A percentile compares a stretch with the other conserved stretches of the same genome.
Conservation (phyloP, 2,888 invertebrate genomes). For the Carterocephalus palaemon region DNA sequence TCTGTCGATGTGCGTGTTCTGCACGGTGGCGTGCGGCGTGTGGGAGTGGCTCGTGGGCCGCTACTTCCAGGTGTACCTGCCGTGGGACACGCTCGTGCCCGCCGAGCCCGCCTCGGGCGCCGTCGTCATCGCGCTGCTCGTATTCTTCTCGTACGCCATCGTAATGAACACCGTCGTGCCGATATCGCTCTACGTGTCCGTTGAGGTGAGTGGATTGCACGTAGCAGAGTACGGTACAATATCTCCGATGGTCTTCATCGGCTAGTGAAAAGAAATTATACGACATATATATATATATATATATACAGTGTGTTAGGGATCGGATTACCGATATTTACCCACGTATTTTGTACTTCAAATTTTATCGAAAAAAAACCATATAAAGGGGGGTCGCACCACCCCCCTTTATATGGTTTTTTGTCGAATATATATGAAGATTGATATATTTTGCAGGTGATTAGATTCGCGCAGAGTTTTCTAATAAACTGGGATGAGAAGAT, state of each 20-base stretch:
- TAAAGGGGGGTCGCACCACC: too few relatives aligned
- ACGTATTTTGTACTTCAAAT: too few relatives aligned
- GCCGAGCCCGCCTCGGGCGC: constrained; percentile 89
- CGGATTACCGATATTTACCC: too few relatives aligned
- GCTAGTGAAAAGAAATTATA: too few relatives aligned
- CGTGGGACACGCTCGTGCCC: constrained; percentile 96
- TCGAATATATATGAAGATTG: too few relatives aligned
- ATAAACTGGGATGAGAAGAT: constrained; percentile 99
- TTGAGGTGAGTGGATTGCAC: constrained; percentile 88
- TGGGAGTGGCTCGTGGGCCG: constrained; percentile 97
- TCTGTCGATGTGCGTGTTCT: constrained; percentile 97
- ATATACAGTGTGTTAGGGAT: too few relatives aligned
- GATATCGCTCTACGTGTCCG: constrained; percentile 98
- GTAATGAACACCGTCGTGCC: constrained; percentile 99
- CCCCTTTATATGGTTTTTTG: too few relatives aligned
- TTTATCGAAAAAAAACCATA: too few relatives aligned
- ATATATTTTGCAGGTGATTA: constrained; percentile 85
- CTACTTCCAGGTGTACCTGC: constrained; percentile 92
- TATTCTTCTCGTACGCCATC: constrained; percentile 99
- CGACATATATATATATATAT: too few relatives aligned
- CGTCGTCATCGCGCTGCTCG: constrained; percentile 95
- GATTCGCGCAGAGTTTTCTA: constrained; percentile 98
- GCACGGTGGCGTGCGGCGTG: constrained; percentile 97
- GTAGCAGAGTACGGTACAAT: too few relatives aligned
- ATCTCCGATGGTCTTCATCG: too few relatives aligned